Evolutionary conservation across 1,140 invertebrate species (phyloP), one percentile per base, ranked within the genome.

Genomic region (Caenorhabditis remanei): DNA sequence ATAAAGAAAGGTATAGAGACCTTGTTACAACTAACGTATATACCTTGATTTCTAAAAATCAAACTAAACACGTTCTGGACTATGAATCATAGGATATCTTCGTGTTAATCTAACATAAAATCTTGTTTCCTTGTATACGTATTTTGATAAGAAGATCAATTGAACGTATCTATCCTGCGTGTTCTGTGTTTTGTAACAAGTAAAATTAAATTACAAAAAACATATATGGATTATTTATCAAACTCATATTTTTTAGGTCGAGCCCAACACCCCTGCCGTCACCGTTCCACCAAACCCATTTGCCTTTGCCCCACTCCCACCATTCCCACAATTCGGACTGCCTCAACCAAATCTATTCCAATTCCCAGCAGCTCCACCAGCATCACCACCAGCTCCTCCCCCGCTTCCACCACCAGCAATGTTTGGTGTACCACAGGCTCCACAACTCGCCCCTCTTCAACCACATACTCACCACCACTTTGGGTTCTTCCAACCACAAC

Each of bases 251-350:
- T 79, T 79, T 13, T 19, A 79, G 71, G 71, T 79, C 14, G 71
- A 50, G 24, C 71, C 71, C 21, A 46, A 32, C n/a, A 24, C 71
- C 11, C 71, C 43, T 53, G 50, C 50, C 50, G 50, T 9, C 13
- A 79, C 65, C 8, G 32, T n/a, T 9, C 46, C 46, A 19, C n/a
- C 46, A 50, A 79, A 79, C 21, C 75, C 86, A 4, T 83, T 87
- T n/a, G 84, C 24, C 4, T 85, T 85, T 24, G 84, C 55, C 11
- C 85, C 46, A 13, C 55, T 63, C 2, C 67, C 67, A n/a, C 58
- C 58, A 16, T 85, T 85, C 67, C 63, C 63, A 71, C 85, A 85
- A 21, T 85, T 85, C n/a, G 58, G 16, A 19, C 55, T 85, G 21
- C 85, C 85, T 19, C 85, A 85, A 53, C 84, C 84, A 21, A 58